Percentiles rank a stretch among this genome's conserved stretches.
Conservation (phyloP, 2,113 vertebrate genomes). For the Corythoichthys haematopterus region DNA sequence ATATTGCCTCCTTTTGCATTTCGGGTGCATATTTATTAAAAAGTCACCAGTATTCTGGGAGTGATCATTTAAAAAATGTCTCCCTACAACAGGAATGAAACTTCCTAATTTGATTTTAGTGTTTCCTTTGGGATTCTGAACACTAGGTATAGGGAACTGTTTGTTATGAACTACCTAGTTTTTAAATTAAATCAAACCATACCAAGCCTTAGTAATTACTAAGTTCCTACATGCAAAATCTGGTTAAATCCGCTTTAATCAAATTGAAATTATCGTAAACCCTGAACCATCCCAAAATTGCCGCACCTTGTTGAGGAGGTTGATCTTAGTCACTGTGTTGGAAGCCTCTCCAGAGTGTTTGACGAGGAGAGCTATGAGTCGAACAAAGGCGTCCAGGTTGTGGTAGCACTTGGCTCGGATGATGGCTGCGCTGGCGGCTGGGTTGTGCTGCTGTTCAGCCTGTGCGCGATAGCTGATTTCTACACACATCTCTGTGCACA, state of each 20-base stretch:
- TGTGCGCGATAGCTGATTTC: conserved; percentile 98
- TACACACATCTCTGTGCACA: conserved; percentile 99
- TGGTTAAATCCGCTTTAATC: background rate
- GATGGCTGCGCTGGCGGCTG: conserved; percentile 93
- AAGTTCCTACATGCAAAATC: too few relatives aligned
- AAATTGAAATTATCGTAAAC: background rate
- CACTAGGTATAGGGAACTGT: too few relatives aligned
- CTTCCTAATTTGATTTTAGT: too few relatives aligned
- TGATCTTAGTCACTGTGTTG: conserved; percentile 98
- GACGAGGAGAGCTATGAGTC: conserved; percentile 93
- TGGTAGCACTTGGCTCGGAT: conserved; percentile 98
- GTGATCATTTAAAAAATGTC: too few relatives aligned
- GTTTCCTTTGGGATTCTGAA: too few relatives aligned
- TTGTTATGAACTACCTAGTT: too few relatives aligned
- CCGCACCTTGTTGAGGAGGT: conserved; percentile 91
- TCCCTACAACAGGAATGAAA: too few relatives aligned
- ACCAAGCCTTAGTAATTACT: background rate
- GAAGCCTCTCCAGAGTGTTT: conserved; percentile 98
- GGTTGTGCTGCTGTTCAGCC: conserved; percentile 97
- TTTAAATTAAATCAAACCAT: too few relatives aligned
- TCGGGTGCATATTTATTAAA: too few relatives aligned
- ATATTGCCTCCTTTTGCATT: too few relatives aligned
- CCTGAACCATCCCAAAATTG: background rate
- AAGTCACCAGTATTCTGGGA: too few relatives aligned
- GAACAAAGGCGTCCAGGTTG: conserved; percentile 95